phyloP scores from a whole-genome alignment of 2,888 invertebrate species.

The Spodoptera littoralis region DNA sequence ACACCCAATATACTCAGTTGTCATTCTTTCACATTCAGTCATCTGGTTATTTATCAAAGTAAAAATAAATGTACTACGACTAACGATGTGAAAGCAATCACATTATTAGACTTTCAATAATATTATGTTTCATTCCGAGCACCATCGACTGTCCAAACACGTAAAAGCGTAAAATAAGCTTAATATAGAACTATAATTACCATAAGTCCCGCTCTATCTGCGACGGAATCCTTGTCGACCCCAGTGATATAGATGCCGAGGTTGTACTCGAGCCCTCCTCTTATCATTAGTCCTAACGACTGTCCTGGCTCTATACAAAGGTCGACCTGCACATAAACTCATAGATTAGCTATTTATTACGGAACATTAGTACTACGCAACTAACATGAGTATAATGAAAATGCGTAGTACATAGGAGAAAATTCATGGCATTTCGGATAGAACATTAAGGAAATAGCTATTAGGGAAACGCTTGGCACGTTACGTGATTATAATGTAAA shows the following conservation, averaged over 20 bases:
- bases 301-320: slow-evolving; percentile 96
- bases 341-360: slow-evolving; percentile 37
- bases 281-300: slow-evolving; percentile 97
- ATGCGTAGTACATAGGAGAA: slow-evolving; percentile 15
- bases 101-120: slow-evolving; percentile 1
- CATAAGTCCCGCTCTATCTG: slow-evolving; percentile 96
- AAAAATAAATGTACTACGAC: not conserved
- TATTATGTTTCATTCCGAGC: not conserved
- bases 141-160: slow-evolving; percentile 2
- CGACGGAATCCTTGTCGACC: slow-evolving; percentile 97
- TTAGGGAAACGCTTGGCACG: slow-evolving; percentile 21
- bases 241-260: slow-evolving; percentile 98
- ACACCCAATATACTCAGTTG: too few relatives aligned
- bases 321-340: slow-evolving; percentile 90
- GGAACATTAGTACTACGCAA: slow-evolving; percentile 25
- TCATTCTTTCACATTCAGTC: not conserved
- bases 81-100: not conserved
- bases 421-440: slow-evolving; percentile 27
- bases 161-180: slow-evolving; percentile 9
- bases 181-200: slow-evolving; percentile 78
- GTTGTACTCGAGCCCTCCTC: slow-evolving; percentile 98
- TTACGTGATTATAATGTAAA: slow-evolving; percentile 39
- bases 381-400: slow-evolving; percentile 22
- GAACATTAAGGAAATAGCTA: slow-evolving; percentile 38
- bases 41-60: not conserved